Conservation (phyloP, 92 coral and sea anemone species). For the Umimayanthus kanabou region DNA sequence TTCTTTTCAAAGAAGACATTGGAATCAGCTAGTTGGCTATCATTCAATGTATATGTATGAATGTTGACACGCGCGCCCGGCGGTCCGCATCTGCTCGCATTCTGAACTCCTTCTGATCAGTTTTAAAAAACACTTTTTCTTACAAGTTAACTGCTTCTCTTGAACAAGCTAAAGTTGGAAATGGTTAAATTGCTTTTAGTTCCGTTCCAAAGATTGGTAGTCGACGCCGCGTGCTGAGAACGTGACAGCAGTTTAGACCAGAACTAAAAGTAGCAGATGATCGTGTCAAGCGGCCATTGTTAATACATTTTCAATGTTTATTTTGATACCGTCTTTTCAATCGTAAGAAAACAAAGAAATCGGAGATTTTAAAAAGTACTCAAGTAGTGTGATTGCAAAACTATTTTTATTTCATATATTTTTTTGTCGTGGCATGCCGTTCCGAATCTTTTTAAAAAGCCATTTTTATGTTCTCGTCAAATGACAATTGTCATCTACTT, state of each 20-base stretch:
- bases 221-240: constrained; percentile 35
- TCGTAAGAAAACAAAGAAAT: constrained; percentile 21
- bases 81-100: constrained; percentile 23
- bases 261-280: constrained; percentile 23
- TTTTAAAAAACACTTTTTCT: constrained; percentile 25
- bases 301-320: constrained; percentile 19
- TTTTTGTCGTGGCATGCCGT: constrained; percentile 16
- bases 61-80: constrained; percentile 21
- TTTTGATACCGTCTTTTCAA: constrained; percentile 9
- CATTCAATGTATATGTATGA: constrained; percentile 32
- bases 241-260: constrained; percentile 25
- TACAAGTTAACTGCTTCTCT: constrained; percentile 27
- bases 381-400: constrained; percentile 21
- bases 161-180: constrained; percentile 29
- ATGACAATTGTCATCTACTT: too few species aligned
- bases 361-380: constrained; percentile 23
- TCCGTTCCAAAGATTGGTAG: constrained; percentile 36
- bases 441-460: too few species aligned
- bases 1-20: constrained; percentile 25
- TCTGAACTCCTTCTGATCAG: constrained; percentile 17
- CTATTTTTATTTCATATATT: constrained; percentile 2
- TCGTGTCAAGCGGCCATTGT: constrained; percentile 20
- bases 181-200: constrained; percentile 16
- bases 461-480: too few species aligned
- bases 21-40: constrained; percentile 32